These are phyloP conservation scores for Azemiops feae DNA, from an alignment of 2,113 vertebrate genomes.

Conservation along the genomic window DNA sequence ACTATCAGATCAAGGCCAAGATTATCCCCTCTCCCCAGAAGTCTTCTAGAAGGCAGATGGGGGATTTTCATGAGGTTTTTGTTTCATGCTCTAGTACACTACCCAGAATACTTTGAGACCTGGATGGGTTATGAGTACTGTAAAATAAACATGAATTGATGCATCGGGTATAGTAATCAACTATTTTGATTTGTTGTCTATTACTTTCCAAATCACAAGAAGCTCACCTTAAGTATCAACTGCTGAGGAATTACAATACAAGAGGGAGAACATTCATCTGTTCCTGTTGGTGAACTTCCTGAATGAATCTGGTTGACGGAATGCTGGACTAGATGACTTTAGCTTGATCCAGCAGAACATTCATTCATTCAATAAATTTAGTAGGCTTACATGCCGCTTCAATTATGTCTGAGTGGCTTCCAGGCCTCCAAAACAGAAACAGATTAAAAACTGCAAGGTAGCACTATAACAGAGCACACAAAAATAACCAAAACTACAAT, in stretches of 20 bases:
- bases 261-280: background rate
- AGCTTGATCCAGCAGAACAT: background rate
- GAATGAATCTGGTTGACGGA: background rate
- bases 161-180: background rate
- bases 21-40: background rate
- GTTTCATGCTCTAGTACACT: background rate
- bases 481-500: background rate
- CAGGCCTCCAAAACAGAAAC: background rate
- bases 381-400: background rate
- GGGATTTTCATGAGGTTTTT: background rate
- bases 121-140: background rate
- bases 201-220: background rate
- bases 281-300: background rate
- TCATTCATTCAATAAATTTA: background rate
- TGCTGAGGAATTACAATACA: background rate
- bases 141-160: background rate
- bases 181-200: background rate
- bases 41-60: background rate
- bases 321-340: background rate
- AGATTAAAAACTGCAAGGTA: background rate
- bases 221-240: background rate
- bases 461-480: background rate
- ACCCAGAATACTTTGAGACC: background rate
- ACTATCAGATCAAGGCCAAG: background rate
- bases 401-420: background rate